A percentile compares a stretch with the other conserved stretches of the same genome.
Evolutionary conservation across 2,888 invertebrate genomes (phyloP).

Genomic region (Sphaerophoria taeniata): DNA sequence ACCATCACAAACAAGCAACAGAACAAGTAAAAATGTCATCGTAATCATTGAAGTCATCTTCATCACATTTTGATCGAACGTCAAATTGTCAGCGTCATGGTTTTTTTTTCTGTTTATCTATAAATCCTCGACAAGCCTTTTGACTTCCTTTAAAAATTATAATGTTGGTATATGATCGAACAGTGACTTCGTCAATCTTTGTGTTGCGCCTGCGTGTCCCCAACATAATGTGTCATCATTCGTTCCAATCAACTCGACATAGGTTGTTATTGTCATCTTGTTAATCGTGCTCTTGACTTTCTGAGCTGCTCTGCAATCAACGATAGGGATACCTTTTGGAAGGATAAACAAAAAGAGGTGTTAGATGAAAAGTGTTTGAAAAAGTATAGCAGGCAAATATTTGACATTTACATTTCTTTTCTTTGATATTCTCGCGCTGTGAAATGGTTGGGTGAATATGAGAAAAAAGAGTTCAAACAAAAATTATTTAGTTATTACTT

Average conservation of each 20-base stretch:
- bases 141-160: constrained; percentile 22
- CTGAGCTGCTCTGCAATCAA: constrained; percentile 35
- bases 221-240: constrained; percentile 2
- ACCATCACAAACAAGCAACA: constrained; percentile 3
- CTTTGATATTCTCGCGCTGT: constrained; percentile 4
- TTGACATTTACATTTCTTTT: constrained; percentile 53
- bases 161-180: neutral
- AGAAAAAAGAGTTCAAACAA: constrained; percentile 9
- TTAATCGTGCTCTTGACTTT: constrained; percentile 20
- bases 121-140: neutral
- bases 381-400: constrained; percentile 35
- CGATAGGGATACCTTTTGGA: constrained; percentile 8
- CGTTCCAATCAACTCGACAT: constrained; percentile 59
- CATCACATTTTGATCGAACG: constrained; percentile 65
- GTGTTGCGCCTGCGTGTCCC: neutral
- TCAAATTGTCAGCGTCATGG: constrained; percentile 34
- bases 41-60: constrained; percentile 47
- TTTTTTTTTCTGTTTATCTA: neutral
- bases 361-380: constrained; percentile 45
- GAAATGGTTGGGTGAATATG: constrained; percentile 51
- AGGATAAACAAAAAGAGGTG: constrained; percentile 56
- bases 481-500: constrained; percentile 19
- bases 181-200: constrained; percentile 28
- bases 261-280: constrained; percentile 63
- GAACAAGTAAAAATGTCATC: constrained; percentile 15